phyloP scores from a whole-genome alignment of 2,797 vertebrate species.

The Tragopan temminckii region DNA sequence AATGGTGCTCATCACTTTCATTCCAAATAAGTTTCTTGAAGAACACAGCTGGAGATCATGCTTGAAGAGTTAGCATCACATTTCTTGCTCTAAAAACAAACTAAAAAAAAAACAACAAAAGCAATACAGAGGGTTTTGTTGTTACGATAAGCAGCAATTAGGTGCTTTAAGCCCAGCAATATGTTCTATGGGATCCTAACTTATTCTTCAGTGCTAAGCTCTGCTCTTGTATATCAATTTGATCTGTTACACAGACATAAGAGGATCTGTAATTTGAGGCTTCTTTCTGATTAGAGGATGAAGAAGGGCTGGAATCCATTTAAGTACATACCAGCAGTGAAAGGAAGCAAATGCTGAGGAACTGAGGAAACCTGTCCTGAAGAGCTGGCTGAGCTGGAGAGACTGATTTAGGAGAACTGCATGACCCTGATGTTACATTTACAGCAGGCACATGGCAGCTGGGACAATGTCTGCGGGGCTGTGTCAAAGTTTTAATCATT shows the following conservation, averaged over 20 bases:
- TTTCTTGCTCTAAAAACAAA: constrained; percentile 10
- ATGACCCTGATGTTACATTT: constrained; percentile 23
- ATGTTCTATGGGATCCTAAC: not conserved
- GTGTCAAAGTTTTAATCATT: not conserved
- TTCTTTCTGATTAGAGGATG: not conserved
- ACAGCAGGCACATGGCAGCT: not conserved
- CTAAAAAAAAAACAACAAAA: not conserved
- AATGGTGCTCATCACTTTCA: not conserved
- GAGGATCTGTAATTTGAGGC: constrained; percentile 1
- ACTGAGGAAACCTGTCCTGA: not conserved
- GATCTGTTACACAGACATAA: not conserved
- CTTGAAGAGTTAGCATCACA: not conserved
- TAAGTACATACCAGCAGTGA: not conserved
- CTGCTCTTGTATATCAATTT: not conserved
- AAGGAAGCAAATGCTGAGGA: not conserved
- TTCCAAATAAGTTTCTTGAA: constrained; percentile 16
- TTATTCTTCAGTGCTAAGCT: not conserved
- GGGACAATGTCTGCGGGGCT: not conserved
- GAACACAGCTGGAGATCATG: not conserved
- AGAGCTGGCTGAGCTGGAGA: not conserved
- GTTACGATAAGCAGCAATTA: not conserved
- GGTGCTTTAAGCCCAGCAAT: not conserved
- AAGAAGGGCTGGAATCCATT: not conserved
- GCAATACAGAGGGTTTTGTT: not conserved
- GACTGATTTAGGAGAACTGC: constrained; percentile 11